phyloP scores from a whole-genome alignment of 1,140 invertebrate genomes.

The Anadara kagoshimensis region DNA sequence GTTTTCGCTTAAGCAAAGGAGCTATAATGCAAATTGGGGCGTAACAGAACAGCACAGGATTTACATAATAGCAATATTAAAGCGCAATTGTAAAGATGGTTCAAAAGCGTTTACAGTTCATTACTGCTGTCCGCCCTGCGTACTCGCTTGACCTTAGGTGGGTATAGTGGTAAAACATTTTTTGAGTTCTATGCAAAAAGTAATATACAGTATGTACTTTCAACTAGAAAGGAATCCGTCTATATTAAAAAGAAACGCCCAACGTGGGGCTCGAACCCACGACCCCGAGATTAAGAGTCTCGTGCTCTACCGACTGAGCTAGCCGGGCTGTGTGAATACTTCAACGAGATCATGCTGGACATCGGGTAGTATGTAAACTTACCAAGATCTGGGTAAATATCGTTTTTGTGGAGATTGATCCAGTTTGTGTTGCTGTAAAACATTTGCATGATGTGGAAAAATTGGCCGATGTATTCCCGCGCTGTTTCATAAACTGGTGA shows the following conservation, averaged over 20 bases:
- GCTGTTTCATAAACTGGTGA: slow-evolving; percentile 7
- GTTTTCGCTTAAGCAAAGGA: too few species aligned
- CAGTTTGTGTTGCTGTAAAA: slow-evolving; percentile 42
- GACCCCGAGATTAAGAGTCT: not conserved
- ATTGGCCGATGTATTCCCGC: slow-evolving; percentile 15
- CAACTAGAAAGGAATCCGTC: not conserved
- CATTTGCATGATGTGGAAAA: slow-evolving; percentile 29
- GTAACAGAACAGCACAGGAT: too few species aligned
- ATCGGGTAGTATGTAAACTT: not conserved
- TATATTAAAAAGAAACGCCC: not conserved
- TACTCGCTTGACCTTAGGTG: too few species aligned
- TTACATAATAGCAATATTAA: not conserved
- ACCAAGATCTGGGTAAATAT: slow-evolving; percentile 12
- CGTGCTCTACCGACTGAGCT: not conserved
- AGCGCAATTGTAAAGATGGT: not conserved
- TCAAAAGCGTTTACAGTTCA: too few species aligned
- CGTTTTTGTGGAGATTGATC: slow-evolving; percentile 1
- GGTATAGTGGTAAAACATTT: too few species aligned
- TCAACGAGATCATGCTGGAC: not conserved
- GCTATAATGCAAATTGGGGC: too few species aligned
- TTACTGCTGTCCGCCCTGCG: too few species aligned
- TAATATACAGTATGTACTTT: not conserved
- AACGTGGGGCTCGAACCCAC: not conserved
- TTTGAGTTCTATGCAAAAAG: not conserved
- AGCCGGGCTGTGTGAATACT: not conserved